A percentile compares a stretch with the other conserved stretches of the same genome.
These are phyloP conservation scores for Asbolus verrucosus DNA, from an alignment of 1,140 invertebrate species.

Conservation along the genomic window DNA sequence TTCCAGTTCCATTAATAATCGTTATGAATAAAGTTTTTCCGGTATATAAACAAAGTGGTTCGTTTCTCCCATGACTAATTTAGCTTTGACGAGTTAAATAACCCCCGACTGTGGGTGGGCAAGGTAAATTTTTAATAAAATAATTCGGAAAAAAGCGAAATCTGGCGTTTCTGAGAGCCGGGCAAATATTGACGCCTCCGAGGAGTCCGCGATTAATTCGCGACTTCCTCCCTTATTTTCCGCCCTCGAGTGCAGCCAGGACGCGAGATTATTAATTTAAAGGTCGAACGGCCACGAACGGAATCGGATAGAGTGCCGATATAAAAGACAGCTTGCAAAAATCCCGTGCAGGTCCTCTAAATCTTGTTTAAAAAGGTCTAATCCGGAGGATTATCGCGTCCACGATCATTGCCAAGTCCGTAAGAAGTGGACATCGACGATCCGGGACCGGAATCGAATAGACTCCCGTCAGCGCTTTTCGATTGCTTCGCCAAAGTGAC, in stretches of 20 bases:
- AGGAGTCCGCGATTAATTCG: too few species aligned
- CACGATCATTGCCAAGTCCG: conserved; percentile 20
- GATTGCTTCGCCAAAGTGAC: conserved; percentile 7
- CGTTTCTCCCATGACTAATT: too few species aligned
- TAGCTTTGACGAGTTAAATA: too few species aligned
- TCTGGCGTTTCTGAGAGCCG: too few species aligned
- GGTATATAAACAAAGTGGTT: too few species aligned
- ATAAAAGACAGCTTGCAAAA: conserved; percentile 35
- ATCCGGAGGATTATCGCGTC: conserved; percentile 30
- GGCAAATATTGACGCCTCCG: too few species aligned
- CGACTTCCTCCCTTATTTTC: too few species aligned
- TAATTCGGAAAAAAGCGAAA: too few species aligned
- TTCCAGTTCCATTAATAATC: neutral
- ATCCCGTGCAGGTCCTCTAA: conserved; percentile 25
- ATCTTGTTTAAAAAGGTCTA: conserved; percentile 38
- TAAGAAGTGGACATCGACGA: conserved; percentile 8
- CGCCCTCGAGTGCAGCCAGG: too few species aligned
- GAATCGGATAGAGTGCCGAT: conserved; percentile 13
- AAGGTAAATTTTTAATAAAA: too few species aligned
- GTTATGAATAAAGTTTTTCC: neutral
- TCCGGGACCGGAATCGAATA: conserved; percentile 7
- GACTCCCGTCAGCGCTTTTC: conserved; percentile 26
- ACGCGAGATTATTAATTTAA: neutral
- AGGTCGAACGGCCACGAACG: neutral
- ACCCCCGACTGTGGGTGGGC: too few species aligned